These are phyloP conservation scores for Ramphastos sulfuratus DNA, from an alignment of 2,113 vertebrate species.

Conservation along the genomic window DNA sequence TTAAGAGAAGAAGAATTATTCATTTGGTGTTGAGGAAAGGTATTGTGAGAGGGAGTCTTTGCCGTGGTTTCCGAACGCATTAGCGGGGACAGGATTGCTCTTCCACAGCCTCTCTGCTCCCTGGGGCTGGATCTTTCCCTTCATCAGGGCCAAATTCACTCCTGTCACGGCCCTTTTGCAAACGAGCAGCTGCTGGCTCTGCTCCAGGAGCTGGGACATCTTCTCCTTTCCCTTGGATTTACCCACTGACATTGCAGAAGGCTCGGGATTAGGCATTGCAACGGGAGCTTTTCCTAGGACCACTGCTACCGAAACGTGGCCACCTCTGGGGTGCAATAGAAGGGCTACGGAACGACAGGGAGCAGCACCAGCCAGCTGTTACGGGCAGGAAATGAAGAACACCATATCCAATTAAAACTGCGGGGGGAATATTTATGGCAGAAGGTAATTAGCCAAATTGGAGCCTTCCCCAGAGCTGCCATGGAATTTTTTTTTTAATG, in stretches of 20 bases:
- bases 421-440: slow-evolving; percentile 65
- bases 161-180: background rate
- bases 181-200: background rate
- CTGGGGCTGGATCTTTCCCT: background rate
- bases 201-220: background rate
- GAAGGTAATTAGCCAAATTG: slow-evolving; percentile 58
- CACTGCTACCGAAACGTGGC: background rate
- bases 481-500: slow-evolving; percentile 53
- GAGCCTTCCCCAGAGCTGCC: slow-evolving; percentile 59
- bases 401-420: slow-evolving; percentile 64
- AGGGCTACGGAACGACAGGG: background rate
- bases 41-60: background rate
- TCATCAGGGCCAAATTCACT: background rate
- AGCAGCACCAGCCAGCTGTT: slow-evolving; percentile 32
- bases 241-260: background rate
- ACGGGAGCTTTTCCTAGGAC: background rate
- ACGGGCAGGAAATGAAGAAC: slow-evolving; percentile 65
- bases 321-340: background rate
- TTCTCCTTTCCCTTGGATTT: background rate
- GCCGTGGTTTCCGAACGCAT: rapidly evolving
- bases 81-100: background rate
- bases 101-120: background rate
- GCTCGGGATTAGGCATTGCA: background rate
- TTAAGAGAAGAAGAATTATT: background rate
- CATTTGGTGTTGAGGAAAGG: background rate